Conservation (phyloP, 2,797 vertebrate genomes). For the Acanthornis magna region DNA sequence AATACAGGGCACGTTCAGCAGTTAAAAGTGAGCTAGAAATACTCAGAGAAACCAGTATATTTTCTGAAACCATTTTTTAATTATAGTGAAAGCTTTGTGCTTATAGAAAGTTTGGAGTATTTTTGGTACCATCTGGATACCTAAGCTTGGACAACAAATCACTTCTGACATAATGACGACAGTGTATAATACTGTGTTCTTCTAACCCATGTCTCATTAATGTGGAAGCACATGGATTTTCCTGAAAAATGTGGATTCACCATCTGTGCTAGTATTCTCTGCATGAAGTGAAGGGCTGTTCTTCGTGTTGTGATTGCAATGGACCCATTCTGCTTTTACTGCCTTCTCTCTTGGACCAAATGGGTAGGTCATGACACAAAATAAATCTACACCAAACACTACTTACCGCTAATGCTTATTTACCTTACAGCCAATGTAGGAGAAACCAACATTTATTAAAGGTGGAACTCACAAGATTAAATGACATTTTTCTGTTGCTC, state of each 20-base stretch:
- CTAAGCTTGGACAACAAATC: constrained; percentile 54
- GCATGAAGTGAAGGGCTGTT: neutral
- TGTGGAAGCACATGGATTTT: constrained; percentile 59
- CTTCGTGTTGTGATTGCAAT: neutral
- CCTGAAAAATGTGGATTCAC: constrained; percentile 41
- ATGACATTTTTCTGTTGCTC: neutral
- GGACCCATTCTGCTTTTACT: neutral
- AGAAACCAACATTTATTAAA: neutral
- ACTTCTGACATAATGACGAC: constrained; percentile 29
- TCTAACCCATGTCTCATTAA: constrained; percentile 34
- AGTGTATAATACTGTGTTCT: constrained; percentile 41
- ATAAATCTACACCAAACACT: neutral
- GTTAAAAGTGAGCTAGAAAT: neutral
- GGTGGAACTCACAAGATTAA: neutral
- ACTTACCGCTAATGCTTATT: neutral
- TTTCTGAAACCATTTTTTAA: constrained; percentile 34
- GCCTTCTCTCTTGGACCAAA: neutral
- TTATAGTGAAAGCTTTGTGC: constrained; percentile 34
- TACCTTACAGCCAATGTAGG: neutral
- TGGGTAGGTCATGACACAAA: neutral
- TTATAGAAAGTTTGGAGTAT: constrained; percentile 18
- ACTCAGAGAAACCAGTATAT: neutral
- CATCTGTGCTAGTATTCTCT: constrained; percentile 61
- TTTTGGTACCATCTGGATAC: constrained; percentile 58
- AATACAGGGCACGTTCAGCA: neutral